phyloP scores from a whole-genome alignment of 2,797 vertebrate genomes.

The Urophycis tenuis region DNA sequence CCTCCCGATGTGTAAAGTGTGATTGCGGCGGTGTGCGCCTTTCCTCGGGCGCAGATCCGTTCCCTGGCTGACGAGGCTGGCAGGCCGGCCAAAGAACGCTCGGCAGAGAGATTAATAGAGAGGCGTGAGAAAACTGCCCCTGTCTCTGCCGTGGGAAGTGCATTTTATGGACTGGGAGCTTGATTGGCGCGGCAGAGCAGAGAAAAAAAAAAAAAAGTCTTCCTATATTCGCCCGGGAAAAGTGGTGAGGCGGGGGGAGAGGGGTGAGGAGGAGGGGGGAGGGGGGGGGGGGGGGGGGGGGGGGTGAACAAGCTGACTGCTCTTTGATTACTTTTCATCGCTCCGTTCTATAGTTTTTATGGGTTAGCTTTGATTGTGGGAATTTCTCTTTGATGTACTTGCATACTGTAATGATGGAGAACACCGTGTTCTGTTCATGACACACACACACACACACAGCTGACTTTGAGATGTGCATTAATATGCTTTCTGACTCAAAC shows the following conservation, averaged over 20 bases:
- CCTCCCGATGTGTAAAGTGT: not conserved
- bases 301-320: not conserved
- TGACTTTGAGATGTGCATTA: not conserved
- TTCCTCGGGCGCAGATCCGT: conserved; percentile 19
- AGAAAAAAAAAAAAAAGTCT: too few species aligned
- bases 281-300: not conserved
- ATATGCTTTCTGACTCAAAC: not conserved
- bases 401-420: not conserved
- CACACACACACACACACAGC: not conserved
- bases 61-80: conserved; percentile 21
- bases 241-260: not conserved
- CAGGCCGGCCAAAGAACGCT: conserved; percentile 14
- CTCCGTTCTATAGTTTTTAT: not conserved
- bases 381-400: not conserved
- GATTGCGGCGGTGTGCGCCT: conserved; percentile 21
- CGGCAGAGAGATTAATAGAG: conserved; percentile 17
- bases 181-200: conserved; percentile 3
- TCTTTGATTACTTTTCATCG: not conserved
- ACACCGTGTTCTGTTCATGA: not conserved
- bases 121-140: conserved; percentile 17
- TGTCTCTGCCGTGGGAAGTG: conserved; percentile 13
- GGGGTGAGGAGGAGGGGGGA: not conserved
- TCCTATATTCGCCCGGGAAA: not conserved
- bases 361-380: not conserved
- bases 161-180: conserved; percentile 10